These are phyloP conservation scores for Zelleria hepariella DNA, from an alignment of 2,888 invertebrate species.

Conservation along the genomic window DNA sequence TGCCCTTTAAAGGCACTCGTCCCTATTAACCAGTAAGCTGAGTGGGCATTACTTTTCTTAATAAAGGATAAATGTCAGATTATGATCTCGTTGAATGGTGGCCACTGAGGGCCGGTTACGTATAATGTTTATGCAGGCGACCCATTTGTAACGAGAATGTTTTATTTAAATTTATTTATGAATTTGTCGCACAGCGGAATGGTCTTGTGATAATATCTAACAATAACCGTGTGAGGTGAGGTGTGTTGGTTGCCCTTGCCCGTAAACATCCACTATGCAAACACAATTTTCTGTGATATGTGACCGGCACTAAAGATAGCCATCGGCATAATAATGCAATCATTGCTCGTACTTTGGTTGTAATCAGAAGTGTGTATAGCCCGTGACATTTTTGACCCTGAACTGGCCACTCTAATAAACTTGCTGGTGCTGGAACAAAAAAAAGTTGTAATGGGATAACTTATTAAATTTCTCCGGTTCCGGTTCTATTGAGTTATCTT, in stretches of 20 bases:
- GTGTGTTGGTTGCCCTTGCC: not conserved
- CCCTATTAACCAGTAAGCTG: constrained; percentile 24
- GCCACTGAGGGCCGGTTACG: constrained; percentile 23
- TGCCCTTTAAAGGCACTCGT: constrained; percentile 21
- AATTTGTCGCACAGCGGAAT: not conserved
- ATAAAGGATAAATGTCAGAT: constrained; percentile 36
- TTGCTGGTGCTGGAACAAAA: too few species aligned
- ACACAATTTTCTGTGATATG: not conserved
- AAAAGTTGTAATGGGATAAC: too few species aligned
- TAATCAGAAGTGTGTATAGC: constrained; percentile 11
- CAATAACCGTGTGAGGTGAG: constrained; percentile 1
- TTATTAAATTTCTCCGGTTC: too few species aligned
- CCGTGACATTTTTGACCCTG: constrained; percentile 7
- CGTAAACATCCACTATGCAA: not conserved
- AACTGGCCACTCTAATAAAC: too few species aligned
- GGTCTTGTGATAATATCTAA: constrained; percentile 1
- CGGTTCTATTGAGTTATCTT: constrained; percentile 33
- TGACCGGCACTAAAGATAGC: not conserved
- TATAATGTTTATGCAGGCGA: constrained; percentile 1
- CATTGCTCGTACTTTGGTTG: not conserved
- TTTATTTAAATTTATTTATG: constrained; percentile 8
- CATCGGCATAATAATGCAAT: not conserved
- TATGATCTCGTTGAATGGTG: constrained; percentile 27
- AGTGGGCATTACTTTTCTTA: constrained; percentile 32
- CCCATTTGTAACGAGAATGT: constrained; percentile 4